Percentiles rank a stretch among this genome's conserved stretches.
Evolutionary conservation across 2,888 invertebrate species (phyloP).

Genomic region (Pyralis farinalis): DNA sequence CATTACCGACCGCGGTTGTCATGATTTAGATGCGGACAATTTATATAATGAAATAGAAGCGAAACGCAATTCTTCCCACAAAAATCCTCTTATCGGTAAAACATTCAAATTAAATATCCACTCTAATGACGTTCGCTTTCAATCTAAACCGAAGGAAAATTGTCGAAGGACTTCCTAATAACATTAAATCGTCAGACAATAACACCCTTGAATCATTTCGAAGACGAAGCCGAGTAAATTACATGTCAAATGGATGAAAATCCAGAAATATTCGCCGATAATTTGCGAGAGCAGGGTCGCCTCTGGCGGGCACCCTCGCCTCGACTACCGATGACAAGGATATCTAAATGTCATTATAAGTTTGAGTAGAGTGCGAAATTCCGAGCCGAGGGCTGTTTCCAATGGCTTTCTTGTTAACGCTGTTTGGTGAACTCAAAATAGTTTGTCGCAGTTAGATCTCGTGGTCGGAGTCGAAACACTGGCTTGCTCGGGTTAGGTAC

Average conservation of each 20-base stretch:
- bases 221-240: conserved; percentile 55
- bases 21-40: conserved; percentile 45
- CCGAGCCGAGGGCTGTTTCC: conserved; percentile 46
- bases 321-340: conserved; percentile 55
- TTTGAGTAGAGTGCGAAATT: conserved; percentile 57
- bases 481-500: too few relatives aligned
- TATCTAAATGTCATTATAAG: conserved; percentile 79
- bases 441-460: conserved; percentile 23
- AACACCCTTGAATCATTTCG: conserved; percentile 57
- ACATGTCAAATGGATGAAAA: conserved; percentile 69
- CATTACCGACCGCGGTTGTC: conserved; percentile 39
- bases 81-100: conserved; percentile 45
- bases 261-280: conserved; percentile 63
- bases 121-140: conserved; percentile 45
- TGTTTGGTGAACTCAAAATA: conserved; percentile 43
- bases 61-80: conserved; percentile 20
- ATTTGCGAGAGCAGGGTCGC: conserved; percentile 15
- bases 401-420: conserved; percentile 42
- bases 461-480: too few relatives aligned
- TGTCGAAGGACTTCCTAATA: conserved; percentile 42
- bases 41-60: conserved; percentile 31
- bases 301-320: conserved; percentile 9
- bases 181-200: conserved; percentile 63
- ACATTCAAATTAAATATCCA: conserved; percentile 56
- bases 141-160: conserved; percentile 35